Base-by-base conservation (phyloP, 2,797 vertebrate species). In the Acipenser transmontanus region DNA sequence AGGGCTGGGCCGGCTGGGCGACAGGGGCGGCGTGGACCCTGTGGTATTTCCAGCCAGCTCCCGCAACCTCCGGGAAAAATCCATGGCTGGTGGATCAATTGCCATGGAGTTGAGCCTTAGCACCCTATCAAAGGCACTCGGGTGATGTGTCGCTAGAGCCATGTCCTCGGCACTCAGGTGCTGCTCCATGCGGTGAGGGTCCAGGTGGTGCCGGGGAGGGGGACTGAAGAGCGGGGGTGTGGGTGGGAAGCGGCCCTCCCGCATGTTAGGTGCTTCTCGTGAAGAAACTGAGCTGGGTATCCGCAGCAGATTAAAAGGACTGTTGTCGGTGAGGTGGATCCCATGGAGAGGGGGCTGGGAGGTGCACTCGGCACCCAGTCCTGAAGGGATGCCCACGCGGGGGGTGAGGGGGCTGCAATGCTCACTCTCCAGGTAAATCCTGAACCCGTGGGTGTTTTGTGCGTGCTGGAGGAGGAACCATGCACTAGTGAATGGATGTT, bases 401-500 rank as follows among this genome's bases (percentile, higher is more conserved):
- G 96, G 96, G 67, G 93, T 98, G 81, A 98, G 92, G 74, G 97
- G 96, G 92, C 95, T 98, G 85, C 95, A 95, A 49, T 96, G 96
- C 81, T 98, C 93, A 50, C 95, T 98, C 90, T 98, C 96, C 91
- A 98, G 90, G 85, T 98, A 98, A 91, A 98, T 98, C 86, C 93
- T 92, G 92, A 98, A 95, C 84, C 96, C 96, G 54, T 98, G 96
- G 72, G 93, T 97, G 90, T 98, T 98, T 91, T 98, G 96, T 86
- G 96, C 96, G 69, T 98, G 96, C 88, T 98, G 96, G 82, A 98
- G 93, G 84, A 98, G 94, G 89, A 98, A 98, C 96, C 96, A 98
- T 88, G 96, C 96, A 83, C 93, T 96, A 90, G 88, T 93, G 91
- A 98, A 98, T 88, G 96, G 93, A 88, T 98, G 95, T 92, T 98